phyloP scores from a whole-genome alignment of 2,888 invertebrate species.

The Agriopis marginaria region DNA sequence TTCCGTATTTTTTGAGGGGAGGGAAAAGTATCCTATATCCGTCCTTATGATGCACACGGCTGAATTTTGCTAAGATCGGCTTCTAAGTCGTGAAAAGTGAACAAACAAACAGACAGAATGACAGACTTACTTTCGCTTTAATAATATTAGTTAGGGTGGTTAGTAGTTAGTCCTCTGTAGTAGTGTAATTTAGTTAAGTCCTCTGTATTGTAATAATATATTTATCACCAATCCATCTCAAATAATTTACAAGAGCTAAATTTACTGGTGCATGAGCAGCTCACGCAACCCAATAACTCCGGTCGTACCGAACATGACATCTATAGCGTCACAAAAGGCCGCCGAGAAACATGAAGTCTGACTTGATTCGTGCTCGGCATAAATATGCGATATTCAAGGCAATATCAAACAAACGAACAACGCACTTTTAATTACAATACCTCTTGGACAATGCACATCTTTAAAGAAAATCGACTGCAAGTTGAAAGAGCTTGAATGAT shows the following conservation, averaged over 20 bases:
- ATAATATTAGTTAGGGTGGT: too few relatives aligned
- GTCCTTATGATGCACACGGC: too few relatives aligned
- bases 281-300: slow-evolving; percentile 33
- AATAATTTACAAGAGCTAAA: slow-evolving; percentile 11
- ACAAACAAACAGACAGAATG: too few relatives aligned
- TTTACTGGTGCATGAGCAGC: background rate
- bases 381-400: slow-evolving; percentile 65
- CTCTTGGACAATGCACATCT: background rate
- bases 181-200: too few relatives aligned
- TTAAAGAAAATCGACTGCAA: slow-evolving; percentile 2
- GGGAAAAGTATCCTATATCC: too few relatives aligned
- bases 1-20: too few relatives aligned
- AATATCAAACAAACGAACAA: slow-evolving; percentile 49
- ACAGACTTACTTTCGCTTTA: too few relatives aligned
- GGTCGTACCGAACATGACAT: slow-evolving; percentile 52
- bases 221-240: background rate
- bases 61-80: too few relatives aligned
- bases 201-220: too few relatives aligned
- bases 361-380: slow-evolving; percentile 61
- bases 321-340: slow-evolving; percentile 57
- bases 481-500: slow-evolving; percentile 12
- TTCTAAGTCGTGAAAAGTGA: too few relatives aligned
- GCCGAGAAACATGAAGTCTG: slow-evolving; percentile 44
- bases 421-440: slow-evolving; percentile 44
- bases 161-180: too few relatives aligned